These are phyloP conservation scores for Urocyon cinereoargenteus DNA, from an alignment of 2,797 vertebrate genomes.

Conservation along the genomic window DNA sequence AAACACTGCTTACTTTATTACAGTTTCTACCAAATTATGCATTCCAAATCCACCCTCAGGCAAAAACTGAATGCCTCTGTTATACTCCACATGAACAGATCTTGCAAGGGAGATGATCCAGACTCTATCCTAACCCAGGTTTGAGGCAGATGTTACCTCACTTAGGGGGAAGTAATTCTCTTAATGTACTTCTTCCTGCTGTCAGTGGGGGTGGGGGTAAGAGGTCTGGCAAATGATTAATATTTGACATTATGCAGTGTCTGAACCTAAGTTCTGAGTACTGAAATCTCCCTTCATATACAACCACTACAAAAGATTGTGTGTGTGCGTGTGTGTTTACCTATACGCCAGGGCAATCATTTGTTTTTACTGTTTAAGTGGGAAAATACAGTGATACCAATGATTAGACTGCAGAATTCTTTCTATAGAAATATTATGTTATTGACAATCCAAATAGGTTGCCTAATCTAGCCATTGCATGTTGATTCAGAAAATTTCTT, in stretches of 20 bases:
- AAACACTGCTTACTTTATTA: constrained; percentile 13
- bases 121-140: constrained; percentile 74
- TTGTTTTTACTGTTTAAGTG: background rate
- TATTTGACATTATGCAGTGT: constrained; percentile 63
- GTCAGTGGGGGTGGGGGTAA: background rate
- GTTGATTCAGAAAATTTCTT: constrained; percentile 52
- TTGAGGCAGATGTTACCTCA: constrained; percentile 84
- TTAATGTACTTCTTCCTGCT: constrained; percentile 72
- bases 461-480: background rate
- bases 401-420: constrained; percentile 38
- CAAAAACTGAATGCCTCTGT: background rate
- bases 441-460: constrained; percentile 56
- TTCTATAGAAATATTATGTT: constrained; percentile 17
- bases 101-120: constrained; percentile 58
- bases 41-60: background rate
- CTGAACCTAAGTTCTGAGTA: constrained; percentile 53
- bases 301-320: background rate
- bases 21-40: constrained; percentile 35
- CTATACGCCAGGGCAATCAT: background rate
- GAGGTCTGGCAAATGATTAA: constrained; percentile 59
- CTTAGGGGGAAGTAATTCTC: constrained; percentile 79
- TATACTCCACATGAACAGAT: constrained; percentile 31
- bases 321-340: background rate
- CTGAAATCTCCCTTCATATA: constrained; percentile 44
- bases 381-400: constrained; percentile 4